A percentile compares a stretch with the other conserved stretches of the same genome.
Evolutionary conservation across 2,797 vertebrate genomes (phyloP).

Genomic region (Sebastes jordani): DNA sequence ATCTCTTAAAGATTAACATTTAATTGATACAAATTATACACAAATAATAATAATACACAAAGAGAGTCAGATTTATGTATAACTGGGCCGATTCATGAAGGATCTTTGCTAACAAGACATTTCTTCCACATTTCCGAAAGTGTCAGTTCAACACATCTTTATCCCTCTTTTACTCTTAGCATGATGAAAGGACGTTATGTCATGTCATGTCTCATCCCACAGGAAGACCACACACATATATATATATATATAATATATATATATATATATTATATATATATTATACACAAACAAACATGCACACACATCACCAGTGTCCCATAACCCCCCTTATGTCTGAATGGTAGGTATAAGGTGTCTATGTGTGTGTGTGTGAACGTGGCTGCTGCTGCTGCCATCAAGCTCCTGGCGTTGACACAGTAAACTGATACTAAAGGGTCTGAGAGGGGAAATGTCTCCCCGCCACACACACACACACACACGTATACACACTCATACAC

Average conservation of each 20-base stretch:
- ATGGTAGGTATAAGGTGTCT: conserved; percentile 43
- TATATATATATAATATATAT: too few species aligned
- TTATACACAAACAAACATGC: conserved; percentile 15
- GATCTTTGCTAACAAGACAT: not conserved
- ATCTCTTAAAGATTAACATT: too few species aligned
- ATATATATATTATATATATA: not conserved
- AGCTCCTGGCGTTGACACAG: conserved; percentile 87
- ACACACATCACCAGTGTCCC: conserved; percentile 18
- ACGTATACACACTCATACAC: conserved; percentile 48
- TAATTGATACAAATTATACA: too few species aligned
- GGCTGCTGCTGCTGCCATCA: conserved; percentile 77
- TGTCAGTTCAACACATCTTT: not conserved
- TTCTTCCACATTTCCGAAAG: not conserved
- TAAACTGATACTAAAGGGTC: conserved; percentile 85
- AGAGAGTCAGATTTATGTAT: not conserved
- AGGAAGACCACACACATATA: not conserved
- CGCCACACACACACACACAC: conserved; percentile 39
- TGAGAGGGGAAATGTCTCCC: conserved; percentile 77
- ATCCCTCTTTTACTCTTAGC: not conserved
- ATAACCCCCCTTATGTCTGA: conserved; percentile 40
- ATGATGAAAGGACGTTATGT: not conserved
- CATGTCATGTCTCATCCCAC: not conserved
- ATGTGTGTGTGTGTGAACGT: conserved; percentile 57
- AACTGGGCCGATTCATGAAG: not conserved
- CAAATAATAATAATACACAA: not conserved